Conservation (phyloP, 2,888 invertebrate species). For the Zaprionus obscuricornis region DNA sequence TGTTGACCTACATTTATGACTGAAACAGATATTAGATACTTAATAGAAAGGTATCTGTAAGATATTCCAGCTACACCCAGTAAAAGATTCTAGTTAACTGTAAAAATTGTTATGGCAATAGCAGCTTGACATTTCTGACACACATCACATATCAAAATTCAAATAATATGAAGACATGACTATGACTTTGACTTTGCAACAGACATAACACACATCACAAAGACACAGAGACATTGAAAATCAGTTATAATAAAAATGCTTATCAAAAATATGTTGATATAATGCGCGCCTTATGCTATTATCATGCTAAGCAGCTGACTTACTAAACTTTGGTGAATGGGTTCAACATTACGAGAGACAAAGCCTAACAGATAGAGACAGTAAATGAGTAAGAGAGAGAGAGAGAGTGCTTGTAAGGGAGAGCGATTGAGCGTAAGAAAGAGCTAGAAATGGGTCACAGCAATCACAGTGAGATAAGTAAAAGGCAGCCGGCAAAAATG, state of each 20-base stretch:
- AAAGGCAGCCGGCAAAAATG: slow-evolving; percentile 67
- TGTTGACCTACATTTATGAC: too few relatives aligned
- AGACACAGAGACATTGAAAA: too few relatives aligned
- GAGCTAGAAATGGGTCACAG: slow-evolving; percentile 65
- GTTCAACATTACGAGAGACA: neutral
- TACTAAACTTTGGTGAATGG: slow-evolving; percentile 44
- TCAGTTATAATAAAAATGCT: slow-evolving; percentile 29
- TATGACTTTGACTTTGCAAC: slow-evolving; percentile 29
- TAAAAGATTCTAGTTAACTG: too few relatives aligned
- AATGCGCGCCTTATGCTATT: slow-evolving; percentile 23
- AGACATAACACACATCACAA: too few relatives aligned
- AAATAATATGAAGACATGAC: too few relatives aligned
- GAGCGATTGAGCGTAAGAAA: slow-evolving; percentile 7
- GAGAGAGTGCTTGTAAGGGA: neutral
- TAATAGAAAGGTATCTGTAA: too few relatives aligned
- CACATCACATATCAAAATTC: too few relatives aligned
- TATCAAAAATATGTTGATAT: slow-evolving; percentile 19
- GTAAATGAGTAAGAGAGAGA: slow-evolving; percentile 30
- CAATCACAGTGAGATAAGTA: slow-evolving; percentile 50
- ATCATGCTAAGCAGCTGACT: slow-evolving; percentile 56
- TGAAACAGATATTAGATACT: too few relatives aligned
- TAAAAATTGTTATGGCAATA: too few relatives aligned
- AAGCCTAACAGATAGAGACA: neutral
- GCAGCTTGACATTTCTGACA: too few relatives aligned
- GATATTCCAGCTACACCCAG: too few relatives aligned